Evolutionary conservation across 1,140 invertebrate genomes (phyloP), one percentile per base, ranked within the genome.

Genomic region (Drosophila dunni): DNA sequence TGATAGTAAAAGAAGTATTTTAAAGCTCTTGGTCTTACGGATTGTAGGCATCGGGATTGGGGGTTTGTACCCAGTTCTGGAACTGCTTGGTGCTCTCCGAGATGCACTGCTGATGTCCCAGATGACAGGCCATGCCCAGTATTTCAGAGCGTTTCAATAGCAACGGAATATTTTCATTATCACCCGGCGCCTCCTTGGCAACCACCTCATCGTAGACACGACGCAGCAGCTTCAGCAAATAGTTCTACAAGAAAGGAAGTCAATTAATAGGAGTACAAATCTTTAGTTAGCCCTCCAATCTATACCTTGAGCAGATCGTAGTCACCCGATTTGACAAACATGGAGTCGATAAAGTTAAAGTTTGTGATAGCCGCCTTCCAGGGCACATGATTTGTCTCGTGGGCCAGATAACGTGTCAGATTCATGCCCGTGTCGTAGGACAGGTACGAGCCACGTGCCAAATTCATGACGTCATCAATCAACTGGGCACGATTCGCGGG

Each of bases 401-500:
- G 94, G 0, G 84, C 92, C 45, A 98, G 92, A 83, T 97, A 97
- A 20, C 94, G 94, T 0, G 96, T 96, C 0, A 97, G 93, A 73
- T 97, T 95, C 72, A 98, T 91, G 6, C 96, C 96, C 0, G 94
- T 94, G 1, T 93, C 89, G 76, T 97, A 97, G 58, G 94, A 92
- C 1, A 97, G 77, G 45, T 94, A 93, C 10, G 94, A 95, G 8
- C 94, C 94, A n/a, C 95, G 91, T 0, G 97, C 97, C 38, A 99
- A 93, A 81, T 97, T 97, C 80, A 98, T 94, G 0, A 96, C 95
- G 91, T 98, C 98, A 82, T 98, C 97, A 0, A 98, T 93, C 4
- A 98, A 93, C 91, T 98, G 97, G 0, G 97, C 97, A 71, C 97
- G 92, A 91, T 98, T 98, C 24, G 96, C 94, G 0, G 95, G 93